A percentile compares a stretch with the other conserved stretches of the same genome.
These are phyloP conservation scores for Rugalucina vietnamica DNA, from an alignment of 2,888 invertebrate species.

Conservation along the genomic window DNA sequence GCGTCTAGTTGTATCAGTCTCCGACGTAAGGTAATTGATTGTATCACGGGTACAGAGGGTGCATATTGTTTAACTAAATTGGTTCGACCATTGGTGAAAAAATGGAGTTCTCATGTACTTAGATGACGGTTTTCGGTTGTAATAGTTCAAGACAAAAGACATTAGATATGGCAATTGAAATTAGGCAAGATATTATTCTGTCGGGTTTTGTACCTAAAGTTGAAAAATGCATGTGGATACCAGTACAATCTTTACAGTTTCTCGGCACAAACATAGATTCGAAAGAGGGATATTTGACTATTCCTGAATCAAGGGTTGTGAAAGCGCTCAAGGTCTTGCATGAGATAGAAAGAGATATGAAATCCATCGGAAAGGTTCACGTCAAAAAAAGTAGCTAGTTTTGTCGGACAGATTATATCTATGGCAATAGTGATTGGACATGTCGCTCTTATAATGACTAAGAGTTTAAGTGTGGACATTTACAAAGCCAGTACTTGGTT, in stretches of 20 bases:
- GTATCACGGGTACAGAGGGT: too few relatives aligned
- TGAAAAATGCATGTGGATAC: neutral
- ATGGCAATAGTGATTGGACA: conserved; percentile 24
- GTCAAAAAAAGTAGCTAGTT: conserved; percentile 15
- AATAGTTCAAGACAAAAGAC: too few relatives aligned
- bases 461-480: conserved; percentile 16
- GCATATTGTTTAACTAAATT: too few relatives aligned
- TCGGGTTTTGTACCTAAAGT: neutral
- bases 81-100: too few relatives aligned
- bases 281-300: neutral
- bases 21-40: too few relatives aligned
- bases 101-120: too few relatives aligned
- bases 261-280: neutral
- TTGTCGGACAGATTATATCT: conserved; percentile 28
- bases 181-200: neutral
- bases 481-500: conserved; percentile 13
- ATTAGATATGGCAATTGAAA: too few relatives aligned
- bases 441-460: conserved; percentile 30
- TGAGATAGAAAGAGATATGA: too few relatives aligned
- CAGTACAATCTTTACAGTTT: neutral
- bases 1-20: too few relatives aligned
- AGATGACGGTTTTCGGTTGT: too few relatives aligned
- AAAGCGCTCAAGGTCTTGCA: too few relatives aligned
- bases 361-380: neutral
- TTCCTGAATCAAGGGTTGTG: too few relatives aligned